Evolutionary conservation across 2,113 vertebrate species (phyloP).

Genomic region (Mustela lutreola): DNA sequence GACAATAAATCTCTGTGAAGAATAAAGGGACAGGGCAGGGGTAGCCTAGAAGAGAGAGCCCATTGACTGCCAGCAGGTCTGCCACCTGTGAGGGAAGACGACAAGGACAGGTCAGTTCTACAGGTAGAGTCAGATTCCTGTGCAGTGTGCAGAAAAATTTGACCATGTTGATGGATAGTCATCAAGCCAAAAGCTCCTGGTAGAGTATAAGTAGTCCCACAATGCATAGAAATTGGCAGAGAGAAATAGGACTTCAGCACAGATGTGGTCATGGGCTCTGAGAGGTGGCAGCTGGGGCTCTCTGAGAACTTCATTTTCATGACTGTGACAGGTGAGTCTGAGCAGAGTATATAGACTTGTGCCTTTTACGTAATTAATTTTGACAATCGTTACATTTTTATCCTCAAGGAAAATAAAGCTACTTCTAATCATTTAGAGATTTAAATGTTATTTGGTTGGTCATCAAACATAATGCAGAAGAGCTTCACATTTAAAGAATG

Average conservation of each 20-base stretch:
- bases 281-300: background rate
- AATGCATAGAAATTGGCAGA: background rate
- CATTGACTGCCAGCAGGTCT: background rate
- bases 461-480: background rate
- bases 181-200: background rate
- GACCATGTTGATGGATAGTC: background rate
- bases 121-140: background rate
- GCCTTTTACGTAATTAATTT: background rate
- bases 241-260: background rate
- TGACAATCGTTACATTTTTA: background rate
- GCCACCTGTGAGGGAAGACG: background rate
- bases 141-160: too few relatives aligned
- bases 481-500: background rate
- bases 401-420: background rate
- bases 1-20: background rate
- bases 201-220: too few relatives aligned
- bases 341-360: background rate
- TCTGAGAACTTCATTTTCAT: background rate
- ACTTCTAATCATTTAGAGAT: background rate
- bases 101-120: accelerated
- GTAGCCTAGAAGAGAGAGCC: background rate
- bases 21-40: background rate
- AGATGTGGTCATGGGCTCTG: background rate
- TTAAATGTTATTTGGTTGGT: background rate
- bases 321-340: background rate